phyloP scores from a whole-genome alignment of 2,797 vertebrate species.

The Spinus olivaceus region DNA sequence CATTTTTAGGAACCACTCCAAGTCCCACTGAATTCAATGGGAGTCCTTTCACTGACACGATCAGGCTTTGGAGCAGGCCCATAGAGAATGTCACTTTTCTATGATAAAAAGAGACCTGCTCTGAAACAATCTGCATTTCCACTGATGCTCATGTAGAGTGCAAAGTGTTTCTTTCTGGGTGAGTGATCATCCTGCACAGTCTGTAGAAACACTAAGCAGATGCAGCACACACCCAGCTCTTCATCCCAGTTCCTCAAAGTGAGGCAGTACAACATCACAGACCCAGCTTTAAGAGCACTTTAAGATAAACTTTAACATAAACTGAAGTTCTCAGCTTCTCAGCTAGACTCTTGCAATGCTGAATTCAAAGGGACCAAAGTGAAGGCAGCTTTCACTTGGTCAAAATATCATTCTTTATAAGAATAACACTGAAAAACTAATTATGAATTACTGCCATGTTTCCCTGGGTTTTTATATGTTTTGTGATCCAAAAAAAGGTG shows the following conservation, averaged over 20 bases:
- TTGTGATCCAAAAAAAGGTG: not conserved
- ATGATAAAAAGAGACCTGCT: not conserved
- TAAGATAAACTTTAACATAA: not conserved
- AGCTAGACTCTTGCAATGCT: not conserved
- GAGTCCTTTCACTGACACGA: conserved; percentile 13
- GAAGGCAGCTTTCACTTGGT: not conserved
- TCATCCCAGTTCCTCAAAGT: not conserved
- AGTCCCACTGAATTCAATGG: conserved; percentile 25
- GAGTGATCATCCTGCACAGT: not conserved
- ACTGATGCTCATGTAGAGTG: not conserved
- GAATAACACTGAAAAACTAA: not conserved
- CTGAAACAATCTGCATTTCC: conserved; percentile 7
- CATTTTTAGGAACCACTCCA: conserved; percentile 34
- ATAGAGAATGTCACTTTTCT: not conserved
- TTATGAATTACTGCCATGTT: not conserved
- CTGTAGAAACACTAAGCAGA: conserved; percentile 31
- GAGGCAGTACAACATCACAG: not conserved
- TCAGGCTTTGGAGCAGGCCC: conserved; percentile 23
- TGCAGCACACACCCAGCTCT: not conserved
- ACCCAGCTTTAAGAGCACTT: not conserved
- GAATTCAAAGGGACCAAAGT: not conserved
- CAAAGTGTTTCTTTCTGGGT: not conserved
- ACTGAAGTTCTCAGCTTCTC: not conserved
- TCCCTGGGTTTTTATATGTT: not conserved
- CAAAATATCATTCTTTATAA: not conserved